Conservation (phyloP, 2,113 vertebrate species). For the Gavia stellata region DNA sequence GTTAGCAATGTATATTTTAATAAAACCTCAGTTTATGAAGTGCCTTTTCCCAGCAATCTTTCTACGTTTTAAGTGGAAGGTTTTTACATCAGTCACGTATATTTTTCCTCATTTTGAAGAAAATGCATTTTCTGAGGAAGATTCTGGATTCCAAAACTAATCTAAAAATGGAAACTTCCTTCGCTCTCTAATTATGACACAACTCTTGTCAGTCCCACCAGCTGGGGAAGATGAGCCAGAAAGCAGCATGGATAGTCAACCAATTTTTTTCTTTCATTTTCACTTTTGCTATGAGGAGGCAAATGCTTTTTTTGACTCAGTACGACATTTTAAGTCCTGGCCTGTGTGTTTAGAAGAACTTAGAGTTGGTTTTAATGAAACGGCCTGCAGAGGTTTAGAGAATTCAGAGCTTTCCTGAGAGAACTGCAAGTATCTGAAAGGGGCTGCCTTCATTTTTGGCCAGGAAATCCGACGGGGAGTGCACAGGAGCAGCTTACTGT, state of each 20-base stretch:
- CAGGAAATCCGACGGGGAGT: not conserved
- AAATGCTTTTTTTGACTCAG: not conserved
- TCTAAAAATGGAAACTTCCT: not conserved
- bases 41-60: not conserved
- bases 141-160: not conserved
- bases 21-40: not conserved
- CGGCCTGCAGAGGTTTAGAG: not conserved
- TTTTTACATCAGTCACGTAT: not conserved
- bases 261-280: not conserved
- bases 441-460: not conserved
- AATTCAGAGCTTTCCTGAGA: not conserved
- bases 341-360: not conserved
- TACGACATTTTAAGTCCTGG: not conserved
- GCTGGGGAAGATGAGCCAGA: not conserved
- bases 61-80: not conserved
- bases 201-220: not conserved
- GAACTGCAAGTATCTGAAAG: not conserved
- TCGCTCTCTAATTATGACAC: not conserved
- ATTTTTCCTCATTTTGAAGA: not conserved
- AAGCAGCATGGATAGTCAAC: not conserved
- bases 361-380: not conserved
- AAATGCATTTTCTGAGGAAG: not conserved
- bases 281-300: not conserved
- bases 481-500: not conserved
- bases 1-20: not conserved